Conservation (phyloP, 2,888 invertebrate genomes). For the Caenorhabditis angaria region DNA sequence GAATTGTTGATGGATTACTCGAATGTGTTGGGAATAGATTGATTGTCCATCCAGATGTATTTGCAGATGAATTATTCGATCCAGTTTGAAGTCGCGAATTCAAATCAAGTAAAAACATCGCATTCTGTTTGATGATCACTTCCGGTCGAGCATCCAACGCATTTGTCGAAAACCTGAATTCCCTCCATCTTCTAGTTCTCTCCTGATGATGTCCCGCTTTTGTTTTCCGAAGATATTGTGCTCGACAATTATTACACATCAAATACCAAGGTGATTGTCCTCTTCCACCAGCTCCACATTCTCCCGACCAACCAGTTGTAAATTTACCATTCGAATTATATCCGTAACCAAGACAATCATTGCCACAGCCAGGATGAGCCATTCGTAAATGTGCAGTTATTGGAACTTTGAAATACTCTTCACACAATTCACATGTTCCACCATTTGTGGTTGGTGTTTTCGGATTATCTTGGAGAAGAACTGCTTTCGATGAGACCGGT, state of each 20-base stretch:
- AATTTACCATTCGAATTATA: slow-evolving; percentile 89
- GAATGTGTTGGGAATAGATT: slow-evolving; percentile 61
- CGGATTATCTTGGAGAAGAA: slow-evolving; percentile 14
- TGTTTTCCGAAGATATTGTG: slow-evolving; percentile 78
- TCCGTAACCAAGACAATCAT: slow-evolving; percentile 81
- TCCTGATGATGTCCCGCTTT: slow-evolving; percentile 61
- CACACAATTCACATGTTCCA: slow-evolving; percentile 85
- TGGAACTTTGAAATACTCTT: slow-evolving; percentile 78
- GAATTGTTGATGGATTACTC: slow-evolving; percentile 50
- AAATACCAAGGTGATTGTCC: slow-evolving; percentile 82
- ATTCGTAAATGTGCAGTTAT: slow-evolving; percentile 91
- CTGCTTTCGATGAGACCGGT: slow-evolving; percentile 62
- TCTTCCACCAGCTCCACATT: slow-evolving; percentile 86
- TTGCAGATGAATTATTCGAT: slow-evolving; percentile 60
- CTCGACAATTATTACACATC: slow-evolving; percentile 88
- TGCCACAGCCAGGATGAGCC: slow-evolving; percentile 89
- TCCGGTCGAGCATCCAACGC: slow-evolving; percentile 58
- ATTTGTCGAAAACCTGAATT: slow-evolving; percentile 56
- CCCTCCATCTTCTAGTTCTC: slow-evolving; percentile 58
- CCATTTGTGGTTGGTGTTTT: neutral
- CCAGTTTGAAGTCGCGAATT: slow-evolving; percentile 59
- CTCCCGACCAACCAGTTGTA: slow-evolving; percentile 87
- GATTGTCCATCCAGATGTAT: slow-evolving; percentile 77
- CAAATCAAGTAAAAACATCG: slow-evolving; percentile 89
- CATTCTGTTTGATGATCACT: slow-evolving; percentile 85